These are phyloP conservation scores for Lithophane socia DNA, from an alignment of 2,888 invertebrate species.

Conservation along the genomic window DNA sequence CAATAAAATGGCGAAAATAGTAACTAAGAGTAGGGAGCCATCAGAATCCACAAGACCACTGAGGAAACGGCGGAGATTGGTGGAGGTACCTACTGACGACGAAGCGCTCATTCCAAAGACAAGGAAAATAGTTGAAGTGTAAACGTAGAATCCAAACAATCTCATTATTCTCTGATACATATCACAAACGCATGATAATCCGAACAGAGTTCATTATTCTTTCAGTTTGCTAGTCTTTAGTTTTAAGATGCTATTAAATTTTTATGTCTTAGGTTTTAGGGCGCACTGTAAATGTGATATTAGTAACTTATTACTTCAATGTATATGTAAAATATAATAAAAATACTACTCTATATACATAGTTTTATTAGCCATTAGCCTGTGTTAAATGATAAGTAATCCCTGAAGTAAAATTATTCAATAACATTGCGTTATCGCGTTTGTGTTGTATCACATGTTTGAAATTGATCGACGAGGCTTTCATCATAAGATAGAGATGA, in stretches of 20 bases:
- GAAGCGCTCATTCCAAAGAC: constrained; percentile 87
- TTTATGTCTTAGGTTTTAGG: constrained; percentile 75
- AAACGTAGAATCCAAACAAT: constrained; percentile 66
- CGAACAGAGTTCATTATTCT: constrained; percentile 82
- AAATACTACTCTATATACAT: constrained; percentile 63
- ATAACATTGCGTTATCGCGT: constrained; percentile 40
- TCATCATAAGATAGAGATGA: constrained; percentile 16
- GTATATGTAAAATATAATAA: constrained; percentile 81
- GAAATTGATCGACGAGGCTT: constrained; percentile 32
- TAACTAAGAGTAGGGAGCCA: constrained; percentile 82
- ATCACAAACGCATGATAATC: constrained; percentile 86
- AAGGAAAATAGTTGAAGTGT: constrained; percentile 89
- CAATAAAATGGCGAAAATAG: constrained; percentile 89
- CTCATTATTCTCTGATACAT: constrained; percentile 76
- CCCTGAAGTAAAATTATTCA: constrained; percentile 24
- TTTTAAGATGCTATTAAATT: constrained; percentile 78
- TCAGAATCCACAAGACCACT: constrained; percentile 91
- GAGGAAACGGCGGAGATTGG: constrained; percentile 91
- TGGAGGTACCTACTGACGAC: constrained; percentile 87
- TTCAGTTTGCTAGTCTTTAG: constrained; percentile 87
- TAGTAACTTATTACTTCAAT: constrained; percentile 84
- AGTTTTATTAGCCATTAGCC: constrained; percentile 49
- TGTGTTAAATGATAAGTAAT: constrained; percentile 36
- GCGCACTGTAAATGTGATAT: constrained; percentile 88
- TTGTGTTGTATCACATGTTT: constrained; percentile 15